These are phyloP conservation scores for Erynnis tages DNA, from an alignment of 2,888 invertebrate genomes.

Conservation along the genomic window DNA sequence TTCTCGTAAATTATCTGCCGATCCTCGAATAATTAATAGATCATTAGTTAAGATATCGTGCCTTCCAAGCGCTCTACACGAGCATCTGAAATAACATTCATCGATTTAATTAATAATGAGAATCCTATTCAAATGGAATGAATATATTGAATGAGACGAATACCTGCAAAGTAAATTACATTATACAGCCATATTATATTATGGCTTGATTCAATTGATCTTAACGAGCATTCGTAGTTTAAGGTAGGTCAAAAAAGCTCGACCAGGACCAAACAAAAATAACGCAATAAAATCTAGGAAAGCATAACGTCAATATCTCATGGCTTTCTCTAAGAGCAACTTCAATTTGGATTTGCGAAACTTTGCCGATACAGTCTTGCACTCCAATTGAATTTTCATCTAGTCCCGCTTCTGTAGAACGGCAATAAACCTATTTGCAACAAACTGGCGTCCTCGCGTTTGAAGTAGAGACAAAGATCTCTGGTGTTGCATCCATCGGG, in stretches of 20 bases:
- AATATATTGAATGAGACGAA: constrained; percentile 8
- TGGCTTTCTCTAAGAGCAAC: constrained; percentile 16
- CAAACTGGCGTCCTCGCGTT: constrained; percentile 58
- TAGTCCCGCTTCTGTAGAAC: constrained; percentile 43
- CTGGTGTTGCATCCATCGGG: constrained; percentile 60
- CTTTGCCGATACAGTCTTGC: constrained; percentile 49
- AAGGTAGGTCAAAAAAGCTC: no score
- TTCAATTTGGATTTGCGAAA: constrained; percentile 29
- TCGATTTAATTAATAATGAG: constrained; percentile 25
- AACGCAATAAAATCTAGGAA: constrained; percentile 13
- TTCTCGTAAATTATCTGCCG: constrained; percentile 24
- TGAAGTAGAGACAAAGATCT: constrained; percentile 47
- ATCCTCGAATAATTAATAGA: constrained; percentile 53
- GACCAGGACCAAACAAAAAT: no score
- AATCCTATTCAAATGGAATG: constrained; percentile 7
- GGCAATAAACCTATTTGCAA: constrained; percentile 64
- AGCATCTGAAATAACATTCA: constrained; percentile 26
- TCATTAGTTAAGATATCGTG: constrained; percentile 58
- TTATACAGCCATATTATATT: no score
- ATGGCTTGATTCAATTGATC: no score
- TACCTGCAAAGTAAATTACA: not conserved
- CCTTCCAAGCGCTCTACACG: constrained; percentile 29
- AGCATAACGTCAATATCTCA: constrained; percentile 13
- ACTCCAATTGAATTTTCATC: constrained; percentile 60
- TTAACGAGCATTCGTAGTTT: no score